Evolutionary conservation across 2,113 vertebrate species (phyloP).

Genomic region (Melierax canorus): DNA sequence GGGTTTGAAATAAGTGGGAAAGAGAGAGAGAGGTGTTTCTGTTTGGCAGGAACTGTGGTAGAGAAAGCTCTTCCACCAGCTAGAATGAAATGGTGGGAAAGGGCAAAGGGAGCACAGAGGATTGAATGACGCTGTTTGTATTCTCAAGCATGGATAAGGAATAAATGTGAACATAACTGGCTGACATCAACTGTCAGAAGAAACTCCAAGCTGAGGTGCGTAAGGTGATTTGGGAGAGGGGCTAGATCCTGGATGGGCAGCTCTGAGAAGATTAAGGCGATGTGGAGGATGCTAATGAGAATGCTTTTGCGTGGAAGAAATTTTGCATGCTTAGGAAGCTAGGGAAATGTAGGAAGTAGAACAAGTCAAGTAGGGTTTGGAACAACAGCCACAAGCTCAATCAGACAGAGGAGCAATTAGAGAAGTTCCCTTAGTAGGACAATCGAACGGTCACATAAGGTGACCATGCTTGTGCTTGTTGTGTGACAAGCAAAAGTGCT

Average conservation of each 20-base stretch:
- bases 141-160: neutral
- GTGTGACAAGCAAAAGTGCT: neutral
- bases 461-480: neutral
- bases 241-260: neutral
- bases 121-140: neutral
- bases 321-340: neutral
- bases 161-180: neutral
- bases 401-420: neutral
- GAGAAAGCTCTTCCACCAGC: neutral
- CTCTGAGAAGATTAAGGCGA: rapidly evolving
- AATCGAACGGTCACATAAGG: neutral
- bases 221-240: neutral
- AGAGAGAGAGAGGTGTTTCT: neutral
- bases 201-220: neutral
- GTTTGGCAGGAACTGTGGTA: neutral
- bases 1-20: neutral
- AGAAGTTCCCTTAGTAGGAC: neutral
- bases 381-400: neutral
- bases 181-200: neutral
- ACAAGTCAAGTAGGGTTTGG: neutral
- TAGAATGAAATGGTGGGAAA: neutral
- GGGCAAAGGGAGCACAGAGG: neutral
- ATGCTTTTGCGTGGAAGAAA: neutral
- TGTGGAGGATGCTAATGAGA: neutral
- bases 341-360: neutral